phyloP scores from a whole-genome alignment of 2,113 vertebrate species.

The Cyprinodon tularosa region DNA sequence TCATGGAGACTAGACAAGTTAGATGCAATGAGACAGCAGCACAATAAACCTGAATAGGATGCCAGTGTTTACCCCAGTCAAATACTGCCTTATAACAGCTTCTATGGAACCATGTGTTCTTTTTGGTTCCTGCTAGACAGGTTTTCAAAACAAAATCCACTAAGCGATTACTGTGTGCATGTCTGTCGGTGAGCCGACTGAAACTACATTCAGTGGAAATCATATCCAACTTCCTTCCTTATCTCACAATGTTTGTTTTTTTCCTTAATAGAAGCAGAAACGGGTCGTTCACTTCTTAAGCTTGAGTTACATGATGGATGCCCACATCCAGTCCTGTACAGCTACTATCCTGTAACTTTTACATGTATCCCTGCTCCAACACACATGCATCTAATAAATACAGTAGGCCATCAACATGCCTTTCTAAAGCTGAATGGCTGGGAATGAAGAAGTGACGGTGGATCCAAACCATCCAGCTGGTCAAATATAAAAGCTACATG shows the following conservation, averaged over 20 bases:
- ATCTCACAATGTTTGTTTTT: background rate
- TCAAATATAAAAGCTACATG: too few species aligned
- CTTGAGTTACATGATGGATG: too few species aligned
- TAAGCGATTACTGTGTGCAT: background rate
- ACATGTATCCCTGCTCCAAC: background rate
- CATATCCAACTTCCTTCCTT: conserved; percentile 8
- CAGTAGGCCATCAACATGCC: too few species aligned
- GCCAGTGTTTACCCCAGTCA: background rate
- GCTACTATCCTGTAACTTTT: background rate
- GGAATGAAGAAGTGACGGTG: too few species aligned
- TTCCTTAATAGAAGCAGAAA: background rate
- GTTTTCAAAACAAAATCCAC: conserved; percentile 22
- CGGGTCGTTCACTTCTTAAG: too few species aligned
- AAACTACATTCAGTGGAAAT: background rate
- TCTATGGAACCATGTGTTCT: conserved; percentile 11
- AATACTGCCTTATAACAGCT: background rate
- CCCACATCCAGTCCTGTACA: too few species aligned
- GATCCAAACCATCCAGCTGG: too few species aligned
- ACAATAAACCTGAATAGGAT: background rate
- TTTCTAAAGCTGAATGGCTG: too few species aligned
- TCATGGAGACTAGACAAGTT: too few species aligned
- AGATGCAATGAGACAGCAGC: background rate
- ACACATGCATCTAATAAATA: too few species aligned
- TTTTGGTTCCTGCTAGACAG: conserved; percentile 20
- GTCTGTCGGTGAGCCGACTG: background rate